A percentile compares a stretch with the other conserved stretches of the same genome.
phyloP scores from a whole-genome alignment of 1,140 invertebrate genomes.

The Drosophila ercepeae region DNA sequence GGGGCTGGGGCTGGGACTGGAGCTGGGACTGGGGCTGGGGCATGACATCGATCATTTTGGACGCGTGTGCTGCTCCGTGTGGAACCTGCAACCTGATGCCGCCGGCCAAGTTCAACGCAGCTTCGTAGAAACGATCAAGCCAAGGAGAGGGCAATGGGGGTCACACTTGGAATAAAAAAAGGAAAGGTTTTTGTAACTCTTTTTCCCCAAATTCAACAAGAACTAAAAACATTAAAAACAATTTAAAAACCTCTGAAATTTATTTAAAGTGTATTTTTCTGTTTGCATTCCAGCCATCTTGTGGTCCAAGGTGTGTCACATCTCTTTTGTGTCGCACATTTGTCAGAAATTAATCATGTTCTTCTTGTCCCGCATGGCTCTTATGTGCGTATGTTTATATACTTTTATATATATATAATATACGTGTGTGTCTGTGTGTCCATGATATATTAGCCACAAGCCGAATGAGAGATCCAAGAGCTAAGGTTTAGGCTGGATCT shows the following conservation, averaged over 20 bases:
- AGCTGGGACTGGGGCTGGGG: slow-evolving; percentile 14
- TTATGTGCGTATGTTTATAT: slow-evolving; percentile 26
- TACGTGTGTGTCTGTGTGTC: slow-evolving; percentile 29
- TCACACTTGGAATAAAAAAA: slow-evolving; percentile 1
- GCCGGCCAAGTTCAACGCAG: slow-evolving; percentile 57
- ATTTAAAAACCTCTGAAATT: background rate
- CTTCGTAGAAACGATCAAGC: slow-evolving; percentile 37
- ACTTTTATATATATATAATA: slow-evolving; percentile 38
- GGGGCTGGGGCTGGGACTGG: slow-evolving; percentile 16
- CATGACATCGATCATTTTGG: slow-evolving; percentile 75
- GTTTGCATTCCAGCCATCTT: slow-evolving; percentile 65
- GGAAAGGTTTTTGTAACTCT: no score
- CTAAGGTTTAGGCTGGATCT: slow-evolving; percentile 54
- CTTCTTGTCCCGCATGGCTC: slow-evolving; percentile 59
- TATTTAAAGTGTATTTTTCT: slow-evolving; percentile 15
- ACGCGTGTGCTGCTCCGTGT: slow-evolving; percentile 62
- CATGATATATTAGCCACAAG: slow-evolving; percentile 33
- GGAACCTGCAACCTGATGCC: slow-evolving; percentile 74
- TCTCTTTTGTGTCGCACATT: slow-evolving; percentile 81
- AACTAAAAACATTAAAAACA: background rate
- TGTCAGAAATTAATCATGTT: slow-evolving; percentile 83
- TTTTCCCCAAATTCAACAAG: no score
- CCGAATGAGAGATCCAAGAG: slow-evolving; percentile 38
- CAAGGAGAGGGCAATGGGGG: background rate
- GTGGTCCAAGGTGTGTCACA: slow-evolving; percentile 77